Percentiles rank a stretch among this genome's conserved stretches.
These are phyloP conservation scores for Drosophila melanica DNA, from an alignment of 1,140 invertebrate species.

Conservation along the genomic window DNA sequence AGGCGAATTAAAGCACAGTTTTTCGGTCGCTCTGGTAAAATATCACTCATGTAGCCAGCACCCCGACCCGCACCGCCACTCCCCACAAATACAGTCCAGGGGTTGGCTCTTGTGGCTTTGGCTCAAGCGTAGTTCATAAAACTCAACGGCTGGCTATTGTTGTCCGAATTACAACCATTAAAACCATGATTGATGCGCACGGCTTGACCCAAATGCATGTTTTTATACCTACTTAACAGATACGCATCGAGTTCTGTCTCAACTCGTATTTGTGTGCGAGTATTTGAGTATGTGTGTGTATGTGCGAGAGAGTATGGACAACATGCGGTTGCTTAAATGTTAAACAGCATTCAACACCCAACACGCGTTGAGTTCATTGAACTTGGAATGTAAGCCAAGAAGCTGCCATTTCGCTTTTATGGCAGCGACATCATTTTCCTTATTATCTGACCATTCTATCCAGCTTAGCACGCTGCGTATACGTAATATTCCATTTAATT, in stretches of 20 bases:
- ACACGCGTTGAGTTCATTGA: conserved; percentile 34
- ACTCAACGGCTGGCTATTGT: conserved; percentile 52
- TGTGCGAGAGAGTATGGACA: conserved; percentile 1
- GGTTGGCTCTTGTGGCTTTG: conserved; percentile 47
- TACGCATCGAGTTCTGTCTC: conserved; percentile 23
- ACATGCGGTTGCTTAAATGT: conserved; percentile 36
- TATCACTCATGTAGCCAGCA: conserved; percentile 38
- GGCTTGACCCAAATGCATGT: conserved; percentile 78
- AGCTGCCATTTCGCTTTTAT: conserved; percentile 32
- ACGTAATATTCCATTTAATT: conserved; percentile 72
- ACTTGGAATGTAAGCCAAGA: conserved; percentile 25
- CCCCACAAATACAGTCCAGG: neutral
- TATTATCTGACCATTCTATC: conserved; percentile 69
- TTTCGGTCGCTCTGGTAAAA: conserved; percentile 19
- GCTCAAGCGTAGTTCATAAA: conserved; percentile 59
- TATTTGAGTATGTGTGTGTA: neutral
- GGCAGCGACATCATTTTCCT: conserved; percentile 42
- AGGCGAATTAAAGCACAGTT: conserved; percentile 73
- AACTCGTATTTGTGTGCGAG: conserved; percentile 20
- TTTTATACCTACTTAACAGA: conserved; percentile 73
- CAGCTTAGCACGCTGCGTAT: conserved; percentile 61
- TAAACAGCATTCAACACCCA: conserved; percentile 17
- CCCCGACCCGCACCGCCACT: neutral
- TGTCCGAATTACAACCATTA: conserved; percentile 54
- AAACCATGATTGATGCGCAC: conserved; percentile 76